Evolutionary conservation across 2,888 invertebrate species (phyloP), one percentile per base, ranked within the genome.

Genomic region (Cerceris rybyensis): DNA sequence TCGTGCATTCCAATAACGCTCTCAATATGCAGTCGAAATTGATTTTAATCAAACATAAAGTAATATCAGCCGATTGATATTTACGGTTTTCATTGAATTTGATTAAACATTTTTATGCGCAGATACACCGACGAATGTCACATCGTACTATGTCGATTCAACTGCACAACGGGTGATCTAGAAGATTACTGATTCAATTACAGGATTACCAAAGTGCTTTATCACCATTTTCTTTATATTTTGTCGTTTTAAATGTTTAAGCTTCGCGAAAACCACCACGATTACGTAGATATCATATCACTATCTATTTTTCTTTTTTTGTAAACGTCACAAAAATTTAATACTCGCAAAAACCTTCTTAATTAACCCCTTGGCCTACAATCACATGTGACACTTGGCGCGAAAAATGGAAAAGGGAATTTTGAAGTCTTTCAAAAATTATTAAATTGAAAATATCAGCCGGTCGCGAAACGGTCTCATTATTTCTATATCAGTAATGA

Each of bases 41-140:
- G 70, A 64, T 66, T 75, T 64, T 61, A 70, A 67, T 68, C 63
- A 50, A 75, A 54, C 55, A 64, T 50, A 70, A 50, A 55, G 55
- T 70, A 50, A 43, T 57, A 43, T 60, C 59, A 61, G 63, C 67
- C 58, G 54, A 60, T 42, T 13, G 8, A 14, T n/a, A 49, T 13
- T 7, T 9, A 9, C 39, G 41, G 13, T 50, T 46, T 28, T 16
- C 55, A 2, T 16, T 14, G 14, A 14, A 50, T 43, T 42, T 50
- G 41, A 58, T 58, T 50, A 7, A 17, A 50, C 49, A 58, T 58
- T 6, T 58, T 50, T 50, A 58, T 50, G 14, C 39, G 9, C 39
- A 16, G 11, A 8, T 14, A 28, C 6, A 11, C 8, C 43, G 55
- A 39, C 14, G 49, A 39, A 49, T 63, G 55, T 63, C 61, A n/a